Base-by-base conservation (phyloP, 2,113 vertebrate genomes). In the Helogale parvula region DNA sequence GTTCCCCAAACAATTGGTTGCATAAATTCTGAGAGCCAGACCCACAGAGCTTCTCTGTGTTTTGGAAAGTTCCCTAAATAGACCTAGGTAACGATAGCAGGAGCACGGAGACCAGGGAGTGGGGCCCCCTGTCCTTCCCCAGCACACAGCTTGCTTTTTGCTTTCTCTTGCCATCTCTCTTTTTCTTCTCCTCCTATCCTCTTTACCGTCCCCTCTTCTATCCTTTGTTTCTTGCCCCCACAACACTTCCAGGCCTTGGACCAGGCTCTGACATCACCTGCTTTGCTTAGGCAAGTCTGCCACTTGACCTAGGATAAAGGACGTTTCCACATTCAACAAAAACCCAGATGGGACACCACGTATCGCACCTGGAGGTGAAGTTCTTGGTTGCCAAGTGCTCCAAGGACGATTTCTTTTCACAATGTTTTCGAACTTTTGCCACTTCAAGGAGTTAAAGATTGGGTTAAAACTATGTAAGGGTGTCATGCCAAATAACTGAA, bases 11-110 rank as follows among this genome's bases (percentile, higher is more conserved):
- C 96, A 94, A 87, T 45, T 52, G 54, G 65, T 89, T 91, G 41
- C 85, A 17, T 91, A 94, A 94, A 47, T 79, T 72, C 63, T 94
- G 41, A 96, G 45, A 86, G 81, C 91, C 93, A 91, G 91, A 68
- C 72, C 81, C 66, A 25, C 94, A 86, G 3, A 95, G 29, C 50
- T 41, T 29, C n/a, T 54, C 85, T 86, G 79, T 68, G 83, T 93
- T 95, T 96, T 94, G 86, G 82, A 94, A 97, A 96, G 54, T 86
- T 91, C 93, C 38, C 66, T 68, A 95, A 88, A 82, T 31, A 95
- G 77, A 88, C 21, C 29, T 85, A 96, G 93, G 91, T 93, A 92
- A 91, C 2, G 2, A 52, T 45, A 31, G 21, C 6, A 27, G 38
- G 19, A 4, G 66, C 88, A 50, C 5, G 0, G 31, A 88, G 65